A percentile compares a stretch with the other conserved stretches of the same genome.
phyloP scores from a whole-genome alignment of 2,888 invertebrate species.

The Colostygia pectinataria region DNA sequence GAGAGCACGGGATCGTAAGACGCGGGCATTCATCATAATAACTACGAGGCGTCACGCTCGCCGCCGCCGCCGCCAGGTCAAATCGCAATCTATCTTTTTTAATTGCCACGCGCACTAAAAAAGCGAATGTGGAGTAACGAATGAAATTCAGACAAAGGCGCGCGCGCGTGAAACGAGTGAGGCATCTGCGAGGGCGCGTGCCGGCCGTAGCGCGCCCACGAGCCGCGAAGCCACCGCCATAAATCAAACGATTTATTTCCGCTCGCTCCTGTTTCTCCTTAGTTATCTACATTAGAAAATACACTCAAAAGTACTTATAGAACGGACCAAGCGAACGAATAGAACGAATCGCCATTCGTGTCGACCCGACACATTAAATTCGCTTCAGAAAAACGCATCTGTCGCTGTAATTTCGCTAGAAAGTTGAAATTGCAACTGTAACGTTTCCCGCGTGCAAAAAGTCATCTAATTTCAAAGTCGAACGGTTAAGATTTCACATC shows the following conservation, averaged over 20 bases:
- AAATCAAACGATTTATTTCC: slow-evolving; percentile 69
- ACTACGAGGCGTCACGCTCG: slow-evolving; percentile 73
- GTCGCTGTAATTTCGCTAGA: slow-evolving; percentile 50
- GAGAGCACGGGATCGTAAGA: slow-evolving; percentile 59
- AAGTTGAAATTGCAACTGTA: slow-evolving; percentile 42
- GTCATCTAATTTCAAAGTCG: slow-evolving; percentile 67
- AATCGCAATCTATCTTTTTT: slow-evolving; percentile 80
- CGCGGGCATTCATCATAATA: slow-evolving; percentile 75
- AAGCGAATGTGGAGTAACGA: slow-evolving; percentile 63
- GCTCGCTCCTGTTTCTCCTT: slow-evolving; percentile 59
- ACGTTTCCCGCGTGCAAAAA: slow-evolving; percentile 67
- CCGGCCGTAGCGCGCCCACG: slow-evolving; percentile 40
- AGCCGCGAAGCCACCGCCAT: slow-evolving; percentile 47
- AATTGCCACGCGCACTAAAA: slow-evolving; percentile 74
- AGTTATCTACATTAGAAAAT: slow-evolving; percentile 50
- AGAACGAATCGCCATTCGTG: slow-evolving; percentile 24
- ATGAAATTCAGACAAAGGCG: slow-evolving; percentile 64
- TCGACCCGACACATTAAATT: slow-evolving; percentile 33
- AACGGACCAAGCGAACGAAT: too few relatives aligned
- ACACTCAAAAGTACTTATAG: not conserved
- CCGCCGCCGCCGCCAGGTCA: slow-evolving; percentile 76
- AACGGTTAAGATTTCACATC: slow-evolving; percentile 77
- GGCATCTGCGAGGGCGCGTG: slow-evolving; percentile 45
- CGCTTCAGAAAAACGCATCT: slow-evolving; percentile 19
- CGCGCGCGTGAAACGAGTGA: slow-evolving; percentile 70